Evolutionary conservation across 2,113 vertebrate genomes (phyloP), one percentile per base, ranked within the genome.

Genomic region (Neogale vison): DNA sequence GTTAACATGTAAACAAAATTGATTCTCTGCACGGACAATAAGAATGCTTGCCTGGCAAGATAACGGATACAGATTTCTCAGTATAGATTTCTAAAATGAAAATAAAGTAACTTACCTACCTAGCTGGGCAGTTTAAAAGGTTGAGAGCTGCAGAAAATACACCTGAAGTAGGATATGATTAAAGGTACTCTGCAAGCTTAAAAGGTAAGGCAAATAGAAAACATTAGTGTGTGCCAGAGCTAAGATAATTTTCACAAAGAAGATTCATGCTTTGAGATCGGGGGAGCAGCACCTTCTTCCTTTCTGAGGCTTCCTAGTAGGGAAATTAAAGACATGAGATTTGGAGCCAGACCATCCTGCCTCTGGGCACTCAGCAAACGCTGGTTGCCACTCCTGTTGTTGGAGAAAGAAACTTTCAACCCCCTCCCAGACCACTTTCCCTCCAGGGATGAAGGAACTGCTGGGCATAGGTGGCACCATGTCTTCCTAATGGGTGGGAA

Each of bases 41-140:
- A 10, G 95, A 97, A 87, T 52, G 63, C 80, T 93, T 83, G 71
- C 84, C 80, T 92, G 50, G 50, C 57, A 93, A 13, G 55, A 34
- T 39, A 96, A 52, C n/a, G 39, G 57, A 74, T 39, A 47, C 72
- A 82, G 85, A 94, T 89, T 82, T 87, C 52, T 96, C 36, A 86
- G 36, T 83, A 83, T 39, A 34, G 39, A 79, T 93, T 89, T 88
- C 74, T 90, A 96, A 95, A 14, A 86, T 82, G 55, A 96, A 97
- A 96, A 88, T 76, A 90, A 95, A 96, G 50, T 90, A 90, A 91
- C 42, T 67, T 74, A 95, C 65, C 81, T 55, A 74, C 23, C 47
- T 52, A 85, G 39, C 52, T 63, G 17, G 63, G 17, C 14, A 93
- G n/a, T 84, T 57, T 95, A 34, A 95, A 96, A 97, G 74, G 23